A percentile compares a stretch with the other conserved stretches of the same genome.
These are phyloP conservation scores for Helicoverpa armigera DNA, from an alignment of 1,140 invertebrate species.

Conservation along the genomic window DNA sequence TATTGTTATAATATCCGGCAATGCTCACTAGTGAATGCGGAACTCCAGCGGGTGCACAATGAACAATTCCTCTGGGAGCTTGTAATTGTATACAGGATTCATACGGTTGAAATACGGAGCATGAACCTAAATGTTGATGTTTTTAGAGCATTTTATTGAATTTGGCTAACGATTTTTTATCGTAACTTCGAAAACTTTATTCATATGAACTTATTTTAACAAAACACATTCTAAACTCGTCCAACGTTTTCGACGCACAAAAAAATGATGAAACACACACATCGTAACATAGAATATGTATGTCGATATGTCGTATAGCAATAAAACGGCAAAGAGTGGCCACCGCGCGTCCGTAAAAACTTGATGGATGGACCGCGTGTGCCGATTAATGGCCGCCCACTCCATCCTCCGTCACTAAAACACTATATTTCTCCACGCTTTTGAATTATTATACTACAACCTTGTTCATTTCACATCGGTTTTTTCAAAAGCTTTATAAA, in stretches of 20 bases:
- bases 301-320: neutral
- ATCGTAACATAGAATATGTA: neutral
- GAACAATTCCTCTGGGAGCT: neutral
- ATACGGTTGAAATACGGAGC: neutral
- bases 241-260: too few relatives aligned
- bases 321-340: constrained; percentile 19
- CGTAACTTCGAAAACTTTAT: too few relatives aligned
- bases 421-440: neutral
- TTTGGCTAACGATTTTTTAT: too few relatives aligned
- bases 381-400: constrained; percentile 17
- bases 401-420: neutral
- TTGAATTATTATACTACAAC: constrained; percentile 11
- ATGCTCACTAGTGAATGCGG: neutral
- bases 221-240: too few relatives aligned
- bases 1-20: constrained; percentile 6
- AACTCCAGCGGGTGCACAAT: neutral
- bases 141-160: too few relatives aligned
- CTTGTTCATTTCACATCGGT: neutral
- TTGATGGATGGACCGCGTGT: constrained; percentile 25
- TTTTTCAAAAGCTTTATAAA: too few relatives aligned
- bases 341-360: neutral
- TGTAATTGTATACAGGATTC: neutral
- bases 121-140: too few relatives aligned
- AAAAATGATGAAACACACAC: too few relatives aligned
- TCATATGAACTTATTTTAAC: too few relatives aligned